Conservation (phyloP, 2,797 vertebrate genomes). For the Sebastes cheni region DNA sequence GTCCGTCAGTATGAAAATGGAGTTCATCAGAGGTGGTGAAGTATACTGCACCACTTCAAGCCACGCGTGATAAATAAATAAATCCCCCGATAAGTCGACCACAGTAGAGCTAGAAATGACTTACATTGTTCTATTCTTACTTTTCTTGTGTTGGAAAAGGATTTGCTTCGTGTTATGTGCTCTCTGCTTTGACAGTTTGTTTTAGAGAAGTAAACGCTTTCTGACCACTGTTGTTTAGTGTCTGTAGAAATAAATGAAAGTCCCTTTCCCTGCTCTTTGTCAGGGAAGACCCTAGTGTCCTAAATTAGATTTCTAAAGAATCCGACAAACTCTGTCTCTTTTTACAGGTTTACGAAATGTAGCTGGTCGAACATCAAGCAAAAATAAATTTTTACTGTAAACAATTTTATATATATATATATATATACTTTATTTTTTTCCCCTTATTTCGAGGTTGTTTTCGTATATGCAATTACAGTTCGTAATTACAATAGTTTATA, state of each 20-base stretch:
- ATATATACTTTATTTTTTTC: too few relatives aligned
- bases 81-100: not conserved
- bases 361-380: not conserved
- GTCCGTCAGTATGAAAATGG: not conserved
- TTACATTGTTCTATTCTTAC: not conserved
- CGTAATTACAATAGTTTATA: too few relatives aligned
- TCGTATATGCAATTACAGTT: too few relatives aligned
- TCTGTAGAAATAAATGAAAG: slow-evolving; percentile 11
- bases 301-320: slow-evolving; percentile 1
- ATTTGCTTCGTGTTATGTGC: fast-evolving
- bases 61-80: not conserved
- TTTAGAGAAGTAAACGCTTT: slow-evolving; percentile 1
- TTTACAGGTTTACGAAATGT: not conserved
- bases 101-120: not conserved
- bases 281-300: slow-evolving; percentile 1
- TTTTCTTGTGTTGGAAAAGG: not conserved
- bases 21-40: not conserved
- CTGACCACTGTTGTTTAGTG: not conserved
- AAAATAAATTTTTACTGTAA: not conserved
- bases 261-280: not conserved
- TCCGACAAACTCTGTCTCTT: not conserved
- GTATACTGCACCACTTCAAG: too few relatives aligned
- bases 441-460: too few relatives aligned
- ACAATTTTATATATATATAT: too few relatives aligned
- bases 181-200: not conserved